A percentile compares a stretch with the other conserved stretches of the same genome.
phyloP scores from a whole-genome alignment of 2,888 invertebrate genomes.

The Caenorhabditis angaria region DNA sequence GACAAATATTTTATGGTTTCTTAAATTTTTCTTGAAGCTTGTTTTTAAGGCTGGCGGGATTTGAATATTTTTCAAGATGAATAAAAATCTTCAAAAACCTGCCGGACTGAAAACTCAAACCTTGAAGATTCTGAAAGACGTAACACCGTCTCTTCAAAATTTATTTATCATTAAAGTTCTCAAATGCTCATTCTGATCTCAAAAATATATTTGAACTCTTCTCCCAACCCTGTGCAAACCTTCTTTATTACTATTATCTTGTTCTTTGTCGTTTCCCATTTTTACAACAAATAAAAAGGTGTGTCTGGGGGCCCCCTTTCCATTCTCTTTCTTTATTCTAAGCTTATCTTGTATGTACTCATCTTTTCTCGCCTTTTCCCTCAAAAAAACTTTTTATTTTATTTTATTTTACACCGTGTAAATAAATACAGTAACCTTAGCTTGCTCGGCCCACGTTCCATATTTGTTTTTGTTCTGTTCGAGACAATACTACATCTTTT shows the following conservation, averaged over 20 bases:
- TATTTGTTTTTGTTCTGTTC: not conserved
- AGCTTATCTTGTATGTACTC: slow-evolving; percentile 20
- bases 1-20: too few relatives aligned
- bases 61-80: too few relatives aligned
- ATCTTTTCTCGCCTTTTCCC: slow-evolving; percentile 26
- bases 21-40: too few relatives aligned
- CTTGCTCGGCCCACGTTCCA: not conserved
- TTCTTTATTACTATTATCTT: not conserved
- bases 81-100: too few relatives aligned
- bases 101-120: too few relatives aligned
- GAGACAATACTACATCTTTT: not conserved
- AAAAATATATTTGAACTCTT: too few relatives aligned
- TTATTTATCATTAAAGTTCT: too few relatives aligned
- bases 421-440: not conserved
- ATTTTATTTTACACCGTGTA: slow-evolving; percentile 1
- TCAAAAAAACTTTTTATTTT: slow-evolving; percentile 6
- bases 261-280: too few relatives aligned
- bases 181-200: not conserved
- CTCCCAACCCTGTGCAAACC: too few relatives aligned
- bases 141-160: too few relatives aligned
- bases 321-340: slow-evolving; percentile 6
- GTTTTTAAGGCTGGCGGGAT: too few relatives aligned
- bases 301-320: not conserved
- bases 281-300: slow-evolving; percentile 2
- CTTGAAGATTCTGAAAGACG: too few relatives aligned